Conservation (phyloP, 2,888 invertebrate species). For the Thelaira solivaga region DNA sequence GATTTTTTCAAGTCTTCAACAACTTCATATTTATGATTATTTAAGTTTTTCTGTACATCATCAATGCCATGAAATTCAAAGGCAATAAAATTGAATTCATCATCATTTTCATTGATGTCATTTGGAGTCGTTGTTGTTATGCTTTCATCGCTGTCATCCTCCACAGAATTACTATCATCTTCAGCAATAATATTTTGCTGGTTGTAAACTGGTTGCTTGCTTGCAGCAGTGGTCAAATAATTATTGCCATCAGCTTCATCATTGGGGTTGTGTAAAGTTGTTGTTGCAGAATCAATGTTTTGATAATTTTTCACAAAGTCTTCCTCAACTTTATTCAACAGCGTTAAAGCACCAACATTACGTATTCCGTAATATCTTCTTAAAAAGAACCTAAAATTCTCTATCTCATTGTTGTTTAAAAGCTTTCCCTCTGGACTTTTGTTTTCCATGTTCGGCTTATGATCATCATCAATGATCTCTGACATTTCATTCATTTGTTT, state of each 20-base stretch:
- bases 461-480: neutral
- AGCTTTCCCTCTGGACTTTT: neutral
- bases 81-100: neutral
- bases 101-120: neutral
- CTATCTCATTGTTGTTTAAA: neutral
- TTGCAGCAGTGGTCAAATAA: neutral
- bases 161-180: no score
- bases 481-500: no score
- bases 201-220: no score
- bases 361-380: no score
- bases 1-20: no score
- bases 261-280: neutral
- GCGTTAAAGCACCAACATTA: no score
- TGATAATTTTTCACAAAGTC: neutral
- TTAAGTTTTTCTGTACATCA: neutral
- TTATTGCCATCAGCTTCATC: neutral
- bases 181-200: no score
- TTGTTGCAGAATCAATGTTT: no score
- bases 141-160: no score
- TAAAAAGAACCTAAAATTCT: no score
- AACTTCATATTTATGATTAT: constrained; percentile 19
- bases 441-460: neutral
- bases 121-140: neutral
- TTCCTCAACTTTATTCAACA: neutral
- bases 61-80: neutral